A percentile compares a stretch with the other conserved stretches of the same genome.
phyloP scores from a whole-genome alignment of 2,113 vertebrate genomes.

The Catharus minimus region DNA sequence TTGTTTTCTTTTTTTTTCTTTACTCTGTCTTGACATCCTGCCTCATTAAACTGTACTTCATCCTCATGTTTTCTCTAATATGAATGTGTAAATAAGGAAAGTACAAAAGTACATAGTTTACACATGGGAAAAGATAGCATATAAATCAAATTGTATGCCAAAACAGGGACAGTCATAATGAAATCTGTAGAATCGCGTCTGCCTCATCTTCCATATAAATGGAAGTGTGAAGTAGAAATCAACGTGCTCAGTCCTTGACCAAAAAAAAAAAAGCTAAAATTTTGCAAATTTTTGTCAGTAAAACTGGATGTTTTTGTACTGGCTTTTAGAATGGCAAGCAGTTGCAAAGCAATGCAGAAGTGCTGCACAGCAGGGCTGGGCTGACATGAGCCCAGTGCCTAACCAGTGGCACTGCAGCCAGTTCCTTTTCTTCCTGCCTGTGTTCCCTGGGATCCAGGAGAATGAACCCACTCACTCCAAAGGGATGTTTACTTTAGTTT shows the following conservation, averaged over 20 bases:
- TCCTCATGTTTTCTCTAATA: neutral
- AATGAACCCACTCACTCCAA: neutral
- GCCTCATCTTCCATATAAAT: neutral
- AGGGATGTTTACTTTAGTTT: neutral
- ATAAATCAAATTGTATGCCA: constrained; percentile 10
- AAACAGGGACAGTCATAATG: neutral
- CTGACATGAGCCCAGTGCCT: accelerated
- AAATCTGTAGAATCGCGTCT: neutral
- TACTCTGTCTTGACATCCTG: constrained; percentile 17
- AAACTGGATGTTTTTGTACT: neutral
- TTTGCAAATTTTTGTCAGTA: neutral
- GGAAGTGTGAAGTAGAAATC: neutral
- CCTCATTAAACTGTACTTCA: neutral
- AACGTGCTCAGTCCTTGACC: neutral
- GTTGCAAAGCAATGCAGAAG: neutral
- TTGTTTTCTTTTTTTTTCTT: neutral
- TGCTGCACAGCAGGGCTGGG: neutral
- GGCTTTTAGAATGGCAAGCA: neutral
- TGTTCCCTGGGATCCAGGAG: neutral
- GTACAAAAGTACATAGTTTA: neutral
- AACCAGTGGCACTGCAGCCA: neutral
- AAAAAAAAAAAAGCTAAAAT: neutral
- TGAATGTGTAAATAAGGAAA: neutral
- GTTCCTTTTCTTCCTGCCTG: neutral
- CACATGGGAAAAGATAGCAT: neutral